These are phyloP conservation scores for Prinia subflava DNA, from an alignment of 2,113 vertebrate genomes.

Conservation along the genomic window DNA sequence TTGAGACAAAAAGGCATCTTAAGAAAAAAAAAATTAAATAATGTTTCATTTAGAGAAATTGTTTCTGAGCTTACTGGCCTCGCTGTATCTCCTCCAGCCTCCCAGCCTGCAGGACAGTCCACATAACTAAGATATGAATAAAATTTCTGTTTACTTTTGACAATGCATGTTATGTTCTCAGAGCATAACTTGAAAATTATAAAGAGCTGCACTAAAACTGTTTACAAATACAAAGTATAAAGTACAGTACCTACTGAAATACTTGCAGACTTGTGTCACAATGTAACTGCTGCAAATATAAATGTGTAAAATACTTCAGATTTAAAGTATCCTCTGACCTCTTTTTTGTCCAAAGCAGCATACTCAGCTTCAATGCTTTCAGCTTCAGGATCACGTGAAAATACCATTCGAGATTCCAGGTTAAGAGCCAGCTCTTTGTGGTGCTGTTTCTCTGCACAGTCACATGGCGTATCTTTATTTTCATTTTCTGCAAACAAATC, in stretches of 20 bases:
- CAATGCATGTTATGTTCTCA: neutral
- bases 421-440: slow-evolving; percentile 96
- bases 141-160: neutral
- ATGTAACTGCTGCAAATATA: neutral
- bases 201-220: neutral
- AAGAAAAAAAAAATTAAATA: neutral
- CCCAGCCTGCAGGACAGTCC: neutral
- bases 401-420: slow-evolving; percentile 98
- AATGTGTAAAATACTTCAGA: neutral
- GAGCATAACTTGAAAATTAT: neutral
- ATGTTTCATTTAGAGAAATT: neutral
- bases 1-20: neutral
- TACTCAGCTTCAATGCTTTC: slow-evolving; percentile 96
- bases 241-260: neutral
- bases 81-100: neutral
- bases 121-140: neutral
- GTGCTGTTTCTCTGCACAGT: slow-evolving; percentile 96
- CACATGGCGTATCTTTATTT: slow-evolving; percentile 96
- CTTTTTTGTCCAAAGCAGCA: slow-evolving; percentile 92
- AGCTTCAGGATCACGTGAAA: slow-evolving; percentile 92
- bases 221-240: neutral
- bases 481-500: slow-evolving; percentile 98
- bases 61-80: neutral
- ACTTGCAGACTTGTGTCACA: neutral
- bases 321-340: slow-evolving; percentile 76